Base-by-base conservation (phyloP, 1,140 invertebrate species). In the Caenorhabditis inopinata region DNA sequence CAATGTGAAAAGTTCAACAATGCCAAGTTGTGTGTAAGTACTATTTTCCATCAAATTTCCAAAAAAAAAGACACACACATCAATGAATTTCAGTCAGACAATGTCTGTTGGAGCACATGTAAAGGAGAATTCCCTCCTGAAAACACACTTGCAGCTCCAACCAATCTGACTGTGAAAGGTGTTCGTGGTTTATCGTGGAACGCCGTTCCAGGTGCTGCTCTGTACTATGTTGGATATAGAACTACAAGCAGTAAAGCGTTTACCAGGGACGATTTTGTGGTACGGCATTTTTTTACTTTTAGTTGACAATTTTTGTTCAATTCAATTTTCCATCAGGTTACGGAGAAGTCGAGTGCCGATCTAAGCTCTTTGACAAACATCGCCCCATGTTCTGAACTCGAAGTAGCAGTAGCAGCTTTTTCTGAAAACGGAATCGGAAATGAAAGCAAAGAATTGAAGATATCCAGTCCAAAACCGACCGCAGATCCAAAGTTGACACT, bases 281-380 rank as follows among this genome's bases (percentile, higher is more conserved):
- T 68, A 9, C 35, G 58, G 6, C 7, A 58, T 27, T 32, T 2
- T 58, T 23, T 16, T 38, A 21, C 38, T 38, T 53, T 53, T 7
- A 25, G 2, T 25, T 68, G 7, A n/a, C 21, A 58, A 9, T 11
- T 14, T 16, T 42, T 29, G 32, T 42, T 16, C 14, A 68, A 29
- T 68, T 68, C n/a, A 68, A 29, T 68, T 58, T 42, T 68, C 58
- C 11, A 68, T 68, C 58, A 68, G 58, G 38, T 68, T 68, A 68
- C 58, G 58, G 58, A 68, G 32, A 68, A 68, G n/a, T 32, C 35
- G 18, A 68, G 16, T 32, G 58, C 38, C 58, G 58, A 68, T 38
- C 32, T 68, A 32, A 68, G 58, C 58, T 7, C 58, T 68, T 68
- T 68, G 58, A 68, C 58, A 68, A 68, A 68, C 58, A 68, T 68